Conservation (phyloP, 1,140 invertebrate genomes). For the Aphelenchoides fujianensis region DNA sequence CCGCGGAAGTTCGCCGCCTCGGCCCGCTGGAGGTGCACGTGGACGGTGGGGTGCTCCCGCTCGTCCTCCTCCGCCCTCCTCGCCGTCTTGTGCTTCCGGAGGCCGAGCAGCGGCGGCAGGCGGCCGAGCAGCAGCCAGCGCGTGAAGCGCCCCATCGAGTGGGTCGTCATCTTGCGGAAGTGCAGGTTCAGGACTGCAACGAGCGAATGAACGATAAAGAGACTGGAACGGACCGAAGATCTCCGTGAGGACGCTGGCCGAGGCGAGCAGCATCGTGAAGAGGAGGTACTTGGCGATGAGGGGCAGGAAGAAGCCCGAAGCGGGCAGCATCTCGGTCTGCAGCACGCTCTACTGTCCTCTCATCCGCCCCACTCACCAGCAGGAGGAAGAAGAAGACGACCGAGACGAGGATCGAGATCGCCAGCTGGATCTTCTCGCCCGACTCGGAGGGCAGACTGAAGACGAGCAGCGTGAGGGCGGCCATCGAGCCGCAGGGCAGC, state of each 20-base stretch:
- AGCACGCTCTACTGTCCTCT: too few species aligned
- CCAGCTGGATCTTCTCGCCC: constrained; percentile 74
- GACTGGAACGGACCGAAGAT: constrained; percentile 69
- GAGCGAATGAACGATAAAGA: neutral
- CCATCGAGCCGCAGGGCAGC: constrained; percentile 81
- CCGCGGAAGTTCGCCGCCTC: constrained; percentile 24
- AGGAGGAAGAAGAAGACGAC: constrained; percentile 89
- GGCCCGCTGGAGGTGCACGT: neutral
- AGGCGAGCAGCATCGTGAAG: constrained; percentile 98
- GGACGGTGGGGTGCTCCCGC: neutral
- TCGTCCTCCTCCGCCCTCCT: constrained; percentile 21
- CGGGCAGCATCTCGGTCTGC: constrained; percentile 87
- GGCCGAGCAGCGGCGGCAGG: constrained; percentile 71
- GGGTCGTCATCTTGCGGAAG: constrained; percentile 89
- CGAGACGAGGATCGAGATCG: constrained; percentile 92
- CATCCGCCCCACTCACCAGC: constrained; percentile 66
- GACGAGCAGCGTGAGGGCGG: constrained; percentile 76
- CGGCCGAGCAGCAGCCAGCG: constrained; percentile 80
- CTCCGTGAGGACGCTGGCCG: constrained; percentile 92
- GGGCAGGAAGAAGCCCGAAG: constrained; percentile 93
- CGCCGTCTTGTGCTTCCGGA: constrained; percentile 55
- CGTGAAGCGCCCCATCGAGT: constrained; percentile 86
- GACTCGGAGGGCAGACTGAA: constrained; percentile 87
- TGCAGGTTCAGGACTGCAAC: constrained; percentile 80
- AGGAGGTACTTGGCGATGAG: constrained; percentile 92